Base-by-base conservation (phyloP, 2,888 invertebrate species). In the Pyrochroa serraticornis region DNA sequence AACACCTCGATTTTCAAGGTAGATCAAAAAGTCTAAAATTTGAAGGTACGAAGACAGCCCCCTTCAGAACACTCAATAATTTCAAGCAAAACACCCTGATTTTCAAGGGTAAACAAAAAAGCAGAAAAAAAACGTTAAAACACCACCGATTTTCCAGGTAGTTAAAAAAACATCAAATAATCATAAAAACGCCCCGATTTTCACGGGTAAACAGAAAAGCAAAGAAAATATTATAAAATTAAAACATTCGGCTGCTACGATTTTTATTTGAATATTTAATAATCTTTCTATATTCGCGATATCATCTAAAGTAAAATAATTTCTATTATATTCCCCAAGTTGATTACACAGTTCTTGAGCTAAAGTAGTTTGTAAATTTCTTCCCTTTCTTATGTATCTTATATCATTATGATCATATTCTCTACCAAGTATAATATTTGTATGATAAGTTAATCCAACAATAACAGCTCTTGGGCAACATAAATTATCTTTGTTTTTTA, bases 291-390 rank as follows among this genome's bases (percentile, higher is more conserved):
- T n/a, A n/a, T n/a, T n/a, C n/a, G n/a, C n/a, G n/a, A n/a, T n/a
- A n/a, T n/a, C n/a, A n/a, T n/a, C n/a, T n/a, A n/a, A n/a, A n/a
- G n/a, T n/a, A 56, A 38, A 46, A 35, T 7, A 49, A 54, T 36
- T 12, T 46, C 13, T 36, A 36, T 36, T 46, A 46, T 44, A 46
- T 46, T 49, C 47, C 2, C 32, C 41, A 49, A 49, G 41, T 35
- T 45, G 35, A 45, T 45, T 45, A n/a, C n/a, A n/a, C n/a, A n/a
- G n/a, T 43, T 49, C 43, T 38, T 38, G 38, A 38, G 39, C 39
- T 7, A 39, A 6, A 39, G 39, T 39, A 3, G 39, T 47, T 48
- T 48, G 38, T 42, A 48, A 48, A 48, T 48, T 38, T 48, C 48
- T 48, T 48, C 48, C 42, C 8, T 6, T 6, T 6, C 22, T 22